Conservation (phyloP, 2,888 invertebrate genomes). For the Julus scandinavius region DNA sequence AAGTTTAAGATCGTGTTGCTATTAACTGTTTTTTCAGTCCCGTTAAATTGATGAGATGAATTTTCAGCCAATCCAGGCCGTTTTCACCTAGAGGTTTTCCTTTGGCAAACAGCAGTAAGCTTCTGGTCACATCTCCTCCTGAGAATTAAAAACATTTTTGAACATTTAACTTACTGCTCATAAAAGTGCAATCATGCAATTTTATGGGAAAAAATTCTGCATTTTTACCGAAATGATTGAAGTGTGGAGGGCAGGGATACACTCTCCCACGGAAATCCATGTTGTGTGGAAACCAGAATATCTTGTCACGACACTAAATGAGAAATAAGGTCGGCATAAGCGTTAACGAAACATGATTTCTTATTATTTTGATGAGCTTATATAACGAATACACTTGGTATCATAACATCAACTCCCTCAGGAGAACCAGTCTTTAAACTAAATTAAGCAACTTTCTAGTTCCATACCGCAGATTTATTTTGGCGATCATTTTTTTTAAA, state of each 20-base stretch:
- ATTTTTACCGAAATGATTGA: slow-evolving; percentile 86
- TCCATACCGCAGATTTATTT: too few relatives aligned
- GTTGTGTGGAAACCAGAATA: slow-evolving; percentile 97
- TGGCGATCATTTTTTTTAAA: too few relatives aligned
- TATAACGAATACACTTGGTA: too few relatives aligned
- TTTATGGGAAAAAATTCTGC: not conserved
- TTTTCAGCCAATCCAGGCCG: slow-evolving; percentile 93
- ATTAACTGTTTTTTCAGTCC: slow-evolving; percentile 85
- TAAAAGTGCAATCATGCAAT: not conserved
- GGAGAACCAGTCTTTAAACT: too few relatives aligned
- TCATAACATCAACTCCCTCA: too few relatives aligned
- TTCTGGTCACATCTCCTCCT: slow-evolving; percentile 81
- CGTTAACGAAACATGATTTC: not conserved
- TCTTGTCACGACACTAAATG: slow-evolving; percentile 75
- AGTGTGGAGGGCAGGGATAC: slow-evolving; percentile 95
- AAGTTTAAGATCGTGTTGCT: not conserved
- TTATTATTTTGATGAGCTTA: too few relatives aligned
- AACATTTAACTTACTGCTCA: not conserved
- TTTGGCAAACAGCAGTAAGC: slow-evolving; percentile 86
- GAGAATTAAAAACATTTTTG: not conserved
- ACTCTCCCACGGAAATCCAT: slow-evolving; percentile 98
- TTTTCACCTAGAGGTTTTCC: slow-evolving; percentile 82
- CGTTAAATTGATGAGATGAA: slow-evolving; percentile 94
- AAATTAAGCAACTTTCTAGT: too few relatives aligned
- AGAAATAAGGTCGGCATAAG: slow-evolving; percentile 57